phyloP scores from a whole-genome alignment of 2,113 vertebrate species.

The Cynopterus brachyotis region DNA sequence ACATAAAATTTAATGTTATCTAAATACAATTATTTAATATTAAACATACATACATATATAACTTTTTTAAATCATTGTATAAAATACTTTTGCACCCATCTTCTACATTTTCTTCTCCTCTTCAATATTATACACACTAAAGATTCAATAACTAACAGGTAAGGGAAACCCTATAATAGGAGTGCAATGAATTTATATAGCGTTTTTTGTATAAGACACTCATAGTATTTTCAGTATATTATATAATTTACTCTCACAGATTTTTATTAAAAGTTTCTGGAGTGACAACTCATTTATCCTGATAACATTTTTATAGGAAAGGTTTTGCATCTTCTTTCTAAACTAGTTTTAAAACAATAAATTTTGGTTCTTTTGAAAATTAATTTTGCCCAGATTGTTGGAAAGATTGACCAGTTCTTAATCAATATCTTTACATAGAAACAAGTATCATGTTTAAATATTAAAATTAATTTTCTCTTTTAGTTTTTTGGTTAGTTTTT shows the following conservation, averaged over 20 bases:
- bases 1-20: background rate
- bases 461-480: background rate
- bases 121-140: background rate
- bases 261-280: slow-evolving; percentile 38
- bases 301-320: slow-evolving; percentile 18
- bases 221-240: slow-evolving; percentile 29
- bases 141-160: background rate
- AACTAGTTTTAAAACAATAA: background rate
- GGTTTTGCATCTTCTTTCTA: background rate
- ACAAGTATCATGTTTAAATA: background rate
- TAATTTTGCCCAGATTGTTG: background rate
- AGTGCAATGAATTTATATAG: background rate
- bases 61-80: background rate
- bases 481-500: background rate
- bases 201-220: background rate
- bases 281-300: slow-evolving; percentile 4
- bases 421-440: background rate
- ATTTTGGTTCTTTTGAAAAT: background rate
- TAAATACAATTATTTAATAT: background rate
- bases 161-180: background rate
- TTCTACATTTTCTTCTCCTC: background rate
- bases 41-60: background rate
- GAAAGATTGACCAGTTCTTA: background rate
- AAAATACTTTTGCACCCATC: background rate
- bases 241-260: slow-evolving; percentile 2